Conservation (phyloP, 2,888 invertebrate genomes). For the Thereva nobilitata region DNA sequence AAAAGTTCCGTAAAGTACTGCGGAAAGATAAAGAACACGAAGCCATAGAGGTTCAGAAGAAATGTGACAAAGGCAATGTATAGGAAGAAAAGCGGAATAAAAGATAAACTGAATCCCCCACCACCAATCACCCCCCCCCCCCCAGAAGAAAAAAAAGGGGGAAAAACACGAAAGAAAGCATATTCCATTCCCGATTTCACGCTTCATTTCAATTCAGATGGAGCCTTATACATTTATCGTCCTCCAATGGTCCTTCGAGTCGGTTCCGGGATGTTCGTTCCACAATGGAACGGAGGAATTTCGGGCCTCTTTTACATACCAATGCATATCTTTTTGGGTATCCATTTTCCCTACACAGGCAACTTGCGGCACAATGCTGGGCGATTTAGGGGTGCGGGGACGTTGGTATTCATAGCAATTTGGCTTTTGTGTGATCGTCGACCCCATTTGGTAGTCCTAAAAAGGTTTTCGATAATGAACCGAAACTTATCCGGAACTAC, state of each 20-base stretch:
- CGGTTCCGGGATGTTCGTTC: slow-evolving; percentile 15
- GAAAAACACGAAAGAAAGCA: not conserved
- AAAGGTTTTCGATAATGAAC: slow-evolving; percentile 23
- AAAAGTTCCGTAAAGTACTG: no score
- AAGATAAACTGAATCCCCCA: no score
- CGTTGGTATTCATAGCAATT: no score
- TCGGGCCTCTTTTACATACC: not conserved
- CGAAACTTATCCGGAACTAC: slow-evolving; percentile 22
- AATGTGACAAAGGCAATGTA: no score
- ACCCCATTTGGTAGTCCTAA: slow-evolving; percentile 10
- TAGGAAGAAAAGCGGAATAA: no score
- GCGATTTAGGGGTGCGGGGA: no score
- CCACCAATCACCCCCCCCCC: no score
- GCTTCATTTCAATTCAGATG: slow-evolving; percentile 34
- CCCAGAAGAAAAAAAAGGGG: no score
- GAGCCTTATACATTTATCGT: slow-evolving; percentile 24
- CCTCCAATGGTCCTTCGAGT: slow-evolving; percentile 26
- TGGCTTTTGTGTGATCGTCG: not conserved
- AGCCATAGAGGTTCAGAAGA: no score
- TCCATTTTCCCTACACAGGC: no score
- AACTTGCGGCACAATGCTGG: no score
- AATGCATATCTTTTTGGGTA: not conserved
- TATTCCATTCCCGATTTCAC: slow-evolving; percentile 32
- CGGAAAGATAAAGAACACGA: no score
- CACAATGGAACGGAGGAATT: not conserved